Conservation (phyloP, 2,888 invertebrate species). For the Diabrotica balteata region DNA sequence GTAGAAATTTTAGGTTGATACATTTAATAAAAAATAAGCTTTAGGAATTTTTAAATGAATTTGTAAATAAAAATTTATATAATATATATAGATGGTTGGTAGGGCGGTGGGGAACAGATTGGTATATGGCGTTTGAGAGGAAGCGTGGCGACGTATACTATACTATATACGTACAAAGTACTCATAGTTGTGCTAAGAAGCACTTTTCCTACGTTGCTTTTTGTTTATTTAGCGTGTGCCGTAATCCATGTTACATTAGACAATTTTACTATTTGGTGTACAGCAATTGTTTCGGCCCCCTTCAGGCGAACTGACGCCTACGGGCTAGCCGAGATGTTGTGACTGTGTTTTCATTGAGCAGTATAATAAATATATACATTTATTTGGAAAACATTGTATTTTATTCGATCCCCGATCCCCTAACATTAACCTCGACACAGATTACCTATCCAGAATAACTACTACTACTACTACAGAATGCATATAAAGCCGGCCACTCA, state of each 20-base stretch:
- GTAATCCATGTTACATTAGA: slow-evolving; percentile 63
- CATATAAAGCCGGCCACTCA: too few relatives aligned
- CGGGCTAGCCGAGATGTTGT: slow-evolving; percentile 60
- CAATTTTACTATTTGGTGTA: slow-evolving; percentile 65
- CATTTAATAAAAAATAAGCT: slow-evolving; percentile 67
- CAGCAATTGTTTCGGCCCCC: slow-evolving; percentile 61
- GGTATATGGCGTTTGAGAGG: slow-evolving; percentile 56
- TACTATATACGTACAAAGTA: slow-evolving; percentile 63
- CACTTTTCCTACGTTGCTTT: slow-evolving; percentile 59
- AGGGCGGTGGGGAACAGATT: slow-evolving; percentile 57
- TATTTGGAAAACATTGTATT: slow-evolving; percentile 64
- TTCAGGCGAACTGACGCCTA: slow-evolving; percentile 31
- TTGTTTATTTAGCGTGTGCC: slow-evolving; percentile 61
- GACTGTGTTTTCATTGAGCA: slow-evolving; percentile 71
- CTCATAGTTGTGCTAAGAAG: slow-evolving; percentile 59
- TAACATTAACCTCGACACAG: background rate
- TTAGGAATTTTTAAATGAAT: slow-evolving; percentile 74
- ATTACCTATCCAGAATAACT: too few relatives aligned
- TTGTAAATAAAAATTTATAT: slow-evolving; percentile 74
- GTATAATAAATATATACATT: slow-evolving; percentile 80
- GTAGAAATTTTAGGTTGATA: slow-evolving; percentile 62
- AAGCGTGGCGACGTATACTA: slow-evolving; percentile 60
- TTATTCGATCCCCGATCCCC: slow-evolving; percentile 1
- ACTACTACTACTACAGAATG: too few relatives aligned
- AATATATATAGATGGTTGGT: slow-evolving; percentile 65